Percentiles rank a stretch among this genome's conserved stretches.
These are phyloP conservation scores for Eupithecia subumbrata DNA, from an alignment of 2,888 invertebrate genomes.

Conservation along the genomic window DNA sequence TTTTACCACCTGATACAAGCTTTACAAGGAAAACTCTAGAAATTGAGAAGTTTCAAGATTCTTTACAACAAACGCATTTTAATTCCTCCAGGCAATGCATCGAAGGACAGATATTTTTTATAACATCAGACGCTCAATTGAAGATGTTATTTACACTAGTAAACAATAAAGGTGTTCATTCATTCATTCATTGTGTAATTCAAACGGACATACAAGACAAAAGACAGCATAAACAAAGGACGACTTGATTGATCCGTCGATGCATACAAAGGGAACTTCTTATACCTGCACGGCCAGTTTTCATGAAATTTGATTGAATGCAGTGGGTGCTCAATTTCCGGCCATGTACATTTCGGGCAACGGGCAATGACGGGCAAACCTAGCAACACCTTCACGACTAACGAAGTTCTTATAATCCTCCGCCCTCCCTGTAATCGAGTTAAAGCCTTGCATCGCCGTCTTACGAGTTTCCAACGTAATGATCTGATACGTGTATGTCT, in stretches of 20 bases:
- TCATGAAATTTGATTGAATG: background rate
- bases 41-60: background rate
- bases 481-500: slow-evolving; percentile 47
- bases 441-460: slow-evolving; percentile 78
- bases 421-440: slow-evolving; percentile 71
- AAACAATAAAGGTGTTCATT: no score
- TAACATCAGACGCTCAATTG: background rate
- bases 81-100: background rate
- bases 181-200: no score
- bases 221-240: background rate
- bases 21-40: background rate
- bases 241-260: background rate
- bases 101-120: background rate
- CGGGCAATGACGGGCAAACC: slow-evolving; percentile 43
- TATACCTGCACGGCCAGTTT: background rate
- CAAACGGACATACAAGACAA: background rate
- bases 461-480: slow-evolving; percentile 61
- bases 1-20: no score
- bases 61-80: background rate
- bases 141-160: no score
- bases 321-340: slow-evolving; percentile 1
- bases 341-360: background rate
- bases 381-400: slow-evolving; percentile 80
- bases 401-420: slow-evolving; percentile 82
- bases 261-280: background rate